Base-by-base conservation (phyloP, 2,797 vertebrate species). In the Spheniscus humboldti region DNA sequence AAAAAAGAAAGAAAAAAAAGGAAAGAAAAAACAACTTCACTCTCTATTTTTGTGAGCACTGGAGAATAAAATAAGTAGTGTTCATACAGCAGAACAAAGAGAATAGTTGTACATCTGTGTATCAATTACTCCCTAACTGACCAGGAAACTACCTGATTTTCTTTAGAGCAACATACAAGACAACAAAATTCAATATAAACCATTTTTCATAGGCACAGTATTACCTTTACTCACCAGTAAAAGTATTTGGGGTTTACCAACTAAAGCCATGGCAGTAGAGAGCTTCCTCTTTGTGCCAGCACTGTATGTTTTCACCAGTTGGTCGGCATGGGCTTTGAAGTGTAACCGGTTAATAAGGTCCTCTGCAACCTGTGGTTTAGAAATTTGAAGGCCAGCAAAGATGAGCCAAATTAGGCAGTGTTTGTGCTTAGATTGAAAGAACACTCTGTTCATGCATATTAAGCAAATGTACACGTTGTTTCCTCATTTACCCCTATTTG, bases 281-380 rank as follows among this genome's bases (percentile, higher is more conserved):
- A 98, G 97, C 52, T 98, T 98, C 82, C 98, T 95, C 81, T 96
- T 98, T 20, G 97, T 98, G 24, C 98, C 98, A 30, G 97, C 98
- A 47, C 98, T 98, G 69, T 98, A 98, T 0, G 96, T 97, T 41
- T 91, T 94, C 93, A 98, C 98, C 13, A 78, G 67, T 53, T 98
- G 93, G 82, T 97, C 87, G 41, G 77, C 91, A 3, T 98, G 96
- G 20, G 91, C 41, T 1, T 45, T 92, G 6, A 98, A 89, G 24
- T 95, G 90, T 30, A 98, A 56, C 37, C 88, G 90, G 41, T 68
- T 93, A 56, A 97, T 94, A 7, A 98, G 96, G 39, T 98, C 97
- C 30, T 90, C 91, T 17, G 97, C 74, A 47, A 97, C 97, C 98
- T 98, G 86, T 22, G 79, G 71, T 69, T 84, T 28, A 90, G 57